Conservation (phyloP, 2,113 vertebrate genomes). For the Vulpes lagopus region DNA sequence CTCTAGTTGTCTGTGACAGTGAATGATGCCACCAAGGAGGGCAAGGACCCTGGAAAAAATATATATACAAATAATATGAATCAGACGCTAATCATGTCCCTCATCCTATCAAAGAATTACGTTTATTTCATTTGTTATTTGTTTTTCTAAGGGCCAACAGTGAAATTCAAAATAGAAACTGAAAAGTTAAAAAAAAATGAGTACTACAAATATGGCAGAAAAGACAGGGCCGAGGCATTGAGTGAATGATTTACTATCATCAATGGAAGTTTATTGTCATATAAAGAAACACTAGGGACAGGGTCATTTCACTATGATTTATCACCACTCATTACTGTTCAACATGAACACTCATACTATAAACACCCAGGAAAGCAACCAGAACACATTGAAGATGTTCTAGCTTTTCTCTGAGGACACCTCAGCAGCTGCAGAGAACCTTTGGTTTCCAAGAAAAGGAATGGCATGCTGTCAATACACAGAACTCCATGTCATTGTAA, state of each 20-base stretch:
- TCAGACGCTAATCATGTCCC: background rate
- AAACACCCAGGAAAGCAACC: background rate
- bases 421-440: background rate
- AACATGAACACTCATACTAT: background rate
- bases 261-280: background rate
- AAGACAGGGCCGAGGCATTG: background rate
- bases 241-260: conserved; percentile 40
- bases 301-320: conserved; percentile 1
- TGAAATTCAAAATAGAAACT: background rate
- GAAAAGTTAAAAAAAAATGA: background rate
- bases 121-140: background rate
- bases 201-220: background rate
- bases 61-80: background rate
- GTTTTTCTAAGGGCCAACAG: background rate
- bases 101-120: background rate
- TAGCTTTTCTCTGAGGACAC: background rate
- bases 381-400: background rate
- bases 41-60: background rate
- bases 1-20: conserved; percentile 2
- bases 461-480: background rate
- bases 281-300: background rate
- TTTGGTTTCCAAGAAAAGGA: conserved; percentile 53
- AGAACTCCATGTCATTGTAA: background rate
- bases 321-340: background rate
- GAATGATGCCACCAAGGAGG: background rate